phyloP scores from a whole-genome alignment of 2,888 invertebrate genomes.

The Drosophila parthenogenetica region DNA sequence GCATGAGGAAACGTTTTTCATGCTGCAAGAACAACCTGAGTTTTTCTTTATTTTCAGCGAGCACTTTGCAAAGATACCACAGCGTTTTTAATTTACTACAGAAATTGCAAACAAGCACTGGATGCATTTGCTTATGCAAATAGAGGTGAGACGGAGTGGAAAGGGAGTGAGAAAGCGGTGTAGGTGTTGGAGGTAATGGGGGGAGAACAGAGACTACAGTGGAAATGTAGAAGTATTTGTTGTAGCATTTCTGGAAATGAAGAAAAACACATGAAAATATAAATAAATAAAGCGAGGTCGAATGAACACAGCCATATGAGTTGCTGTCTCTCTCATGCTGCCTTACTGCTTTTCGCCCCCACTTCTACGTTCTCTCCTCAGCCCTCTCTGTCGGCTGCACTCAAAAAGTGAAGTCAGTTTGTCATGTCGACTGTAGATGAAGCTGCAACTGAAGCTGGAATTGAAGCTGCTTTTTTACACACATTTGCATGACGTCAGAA shows the following conservation, averaged over 20 bases:
- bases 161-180: neutral
- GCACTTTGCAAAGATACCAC: constrained; percentile 67
- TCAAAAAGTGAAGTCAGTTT: constrained; percentile 73
- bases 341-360: too few relatives aligned
- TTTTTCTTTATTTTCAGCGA: constrained; percentile 29
- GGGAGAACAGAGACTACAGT: constrained; percentile 31
- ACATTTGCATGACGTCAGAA: constrained; percentile 80
- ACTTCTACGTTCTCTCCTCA: constrained; percentile 1
- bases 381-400: constrained; percentile 2
- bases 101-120: constrained; percentile 61
- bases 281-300: constrained; percentile 81
- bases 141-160: too few relatives aligned
- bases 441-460: constrained; percentile 17
- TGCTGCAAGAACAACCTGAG: constrained; percentile 42
- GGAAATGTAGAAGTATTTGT: constrained; percentile 48
- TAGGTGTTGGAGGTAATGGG: neutral
- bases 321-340: constrained; percentile 10
- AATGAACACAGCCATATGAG: constrained; percentile 65
- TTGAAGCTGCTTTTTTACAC: constrained; percentile 24
- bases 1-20: constrained; percentile 54
- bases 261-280: constrained; percentile 72
- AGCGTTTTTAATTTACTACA: constrained; percentile 78
- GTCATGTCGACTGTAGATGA: constrained; percentile 62
- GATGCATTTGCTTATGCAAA: constrained; percentile 32
- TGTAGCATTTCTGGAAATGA: constrained; percentile 55